Evolutionary conservation across 2,797 vertebrate species (phyloP), one percentile per base, ranked within the genome.

Genomic region (Podarcis lilfordi): DNA sequence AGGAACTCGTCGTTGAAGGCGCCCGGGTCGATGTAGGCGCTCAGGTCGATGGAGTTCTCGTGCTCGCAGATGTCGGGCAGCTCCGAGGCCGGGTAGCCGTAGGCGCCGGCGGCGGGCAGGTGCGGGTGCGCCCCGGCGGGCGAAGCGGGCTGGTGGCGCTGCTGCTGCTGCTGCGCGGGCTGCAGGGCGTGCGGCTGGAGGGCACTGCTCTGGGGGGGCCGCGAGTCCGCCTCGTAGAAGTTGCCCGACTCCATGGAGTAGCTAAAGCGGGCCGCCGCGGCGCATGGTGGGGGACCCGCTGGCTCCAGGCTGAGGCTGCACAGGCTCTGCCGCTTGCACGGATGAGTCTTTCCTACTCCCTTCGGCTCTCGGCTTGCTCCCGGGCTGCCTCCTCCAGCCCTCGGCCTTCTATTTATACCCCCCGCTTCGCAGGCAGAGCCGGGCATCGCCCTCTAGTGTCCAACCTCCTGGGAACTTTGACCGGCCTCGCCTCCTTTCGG

Each of bases 1-100:
- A 99, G 96, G 95, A 99, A 99, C 96, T 99, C 99, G 98, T 99
- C 99, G 98, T 99, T 99, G 95, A 99, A 99, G 45, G 98, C 98
- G 45, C 98, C 96, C 25, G 98, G 98, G 96, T 99, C 99, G 91
- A 99, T 99, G 97, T 99, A 99, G 79, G 98, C 98, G 96, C 98
- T 99, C 96, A 99, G 98, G 96, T 99, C 99, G 95, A 99, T 99
- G 92, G 99, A 99, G 94, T 98, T 98, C 96, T 99, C 99, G 98
- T 98, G 98, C 95, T 99, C 98, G 91, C 98, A 98, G 96, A 99
- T 98, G 86, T 98, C 98, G 23, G 97, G 97, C 94, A 98, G 96
- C 92, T 97, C 97, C 84, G 96, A 95, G 92, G 93, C 96, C 92
- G 45, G 40, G 81, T 71, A 83, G 66, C 81, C 8, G 35, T 29